Evolutionary conservation across 2,797 vertebrate species (phyloP).

Genomic region (Podarcis lilfordi): DNA sequence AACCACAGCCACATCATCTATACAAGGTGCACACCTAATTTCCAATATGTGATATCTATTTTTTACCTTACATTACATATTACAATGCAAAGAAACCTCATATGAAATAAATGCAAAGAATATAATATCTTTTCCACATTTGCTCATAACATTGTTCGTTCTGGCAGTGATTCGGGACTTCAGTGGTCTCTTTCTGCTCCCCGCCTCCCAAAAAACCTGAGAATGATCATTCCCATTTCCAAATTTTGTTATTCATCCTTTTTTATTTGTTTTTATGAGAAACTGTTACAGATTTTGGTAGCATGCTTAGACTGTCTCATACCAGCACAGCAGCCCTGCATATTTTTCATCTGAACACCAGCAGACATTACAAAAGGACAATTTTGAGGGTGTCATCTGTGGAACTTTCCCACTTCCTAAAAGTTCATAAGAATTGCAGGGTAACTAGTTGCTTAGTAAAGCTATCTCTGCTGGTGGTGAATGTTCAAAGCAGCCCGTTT

Average conservation of each 20-base stretch:
- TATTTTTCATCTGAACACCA: slow-evolving; percentile 34
- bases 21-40: slow-evolving; percentile 28
- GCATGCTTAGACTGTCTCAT: slow-evolving; percentile 43
- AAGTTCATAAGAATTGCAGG: slow-evolving; percentile 42
- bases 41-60: no score
- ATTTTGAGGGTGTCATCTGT: not conserved
- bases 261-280: slow-evolving; percentile 1
- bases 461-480: slow-evolving; percentile 35
- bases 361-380: not conserved
- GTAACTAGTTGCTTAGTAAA: slow-evolving; percentile 42
- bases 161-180: slow-evolving; percentile 6
- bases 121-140: slow-evolving; percentile 42
- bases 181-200: slow-evolving; percentile 25
- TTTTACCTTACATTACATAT: not conserved
- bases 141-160: slow-evolving; percentile 57
- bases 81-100: slow-evolving; percentile 47
- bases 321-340: slow-evolving; percentile 27
- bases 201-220: slow-evolving; percentile 23
- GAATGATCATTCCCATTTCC: slow-evolving; percentile 25
- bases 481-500: slow-evolving; percentile 26
- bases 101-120: slow-evolving; percentile 60
- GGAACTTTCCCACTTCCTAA: slow-evolving; percentile 17
- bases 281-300: slow-evolving; percentile 27
- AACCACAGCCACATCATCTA: slow-evolving; percentile 40
- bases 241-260: slow-evolving; percentile 24